These are phyloP conservation scores for Orthosia gothica DNA, from an alignment of 2,888 invertebrate genomes.

Conservation along the genomic window DNA sequence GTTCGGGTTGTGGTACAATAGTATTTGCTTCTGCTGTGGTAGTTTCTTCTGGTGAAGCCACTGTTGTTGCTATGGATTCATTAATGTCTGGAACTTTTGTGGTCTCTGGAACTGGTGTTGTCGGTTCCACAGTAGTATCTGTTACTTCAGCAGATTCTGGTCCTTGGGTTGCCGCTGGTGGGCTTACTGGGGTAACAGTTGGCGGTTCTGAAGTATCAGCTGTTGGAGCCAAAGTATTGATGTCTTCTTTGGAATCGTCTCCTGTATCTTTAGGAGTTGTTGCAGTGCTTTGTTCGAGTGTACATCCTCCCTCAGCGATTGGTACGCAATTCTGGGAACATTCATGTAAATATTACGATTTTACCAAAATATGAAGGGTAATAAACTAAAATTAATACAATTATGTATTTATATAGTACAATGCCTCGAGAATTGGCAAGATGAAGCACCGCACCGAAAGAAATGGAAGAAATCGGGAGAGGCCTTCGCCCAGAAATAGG, in stretches of 20 bases:
- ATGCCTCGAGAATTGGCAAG: no score
- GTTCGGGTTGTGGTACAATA: background rate
- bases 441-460: no score
- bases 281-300: constrained; percentile 4
- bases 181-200: background rate
- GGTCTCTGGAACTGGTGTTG: background rate
- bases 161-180: background rate
- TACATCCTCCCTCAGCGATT: constrained; percentile 45
- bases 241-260: constrained; percentile 8
- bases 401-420: no score
- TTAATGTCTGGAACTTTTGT: background rate
- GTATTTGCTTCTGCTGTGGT: background rate
- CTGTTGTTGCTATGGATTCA: constrained; percentile 9
- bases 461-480: no score
- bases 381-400: no score
- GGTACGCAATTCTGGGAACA: constrained; percentile 23
- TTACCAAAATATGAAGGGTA: no score
- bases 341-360: background rate
- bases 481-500: no score
- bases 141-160: constrained; percentile 6
- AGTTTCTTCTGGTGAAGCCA: background rate
- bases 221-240: background rate
- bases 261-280: constrained; percentile 18
- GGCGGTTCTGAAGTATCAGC: background rate
- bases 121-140: background rate